phyloP scores from a whole-genome alignment of 1,140 invertebrate genomes.

The Leptoteleia sp. region DNA sequence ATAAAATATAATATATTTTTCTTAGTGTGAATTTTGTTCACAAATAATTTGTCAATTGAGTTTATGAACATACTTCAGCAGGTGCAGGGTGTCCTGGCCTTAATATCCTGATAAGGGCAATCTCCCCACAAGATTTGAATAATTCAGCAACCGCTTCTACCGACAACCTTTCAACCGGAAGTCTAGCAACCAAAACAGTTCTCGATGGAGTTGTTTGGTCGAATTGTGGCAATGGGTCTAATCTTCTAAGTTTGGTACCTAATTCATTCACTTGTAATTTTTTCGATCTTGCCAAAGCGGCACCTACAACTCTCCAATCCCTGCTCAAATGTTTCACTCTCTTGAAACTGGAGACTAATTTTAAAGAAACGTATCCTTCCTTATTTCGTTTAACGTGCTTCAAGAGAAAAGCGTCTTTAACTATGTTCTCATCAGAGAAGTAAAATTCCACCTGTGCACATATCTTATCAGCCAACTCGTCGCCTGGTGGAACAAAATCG shows the following conservation, averaged over 20 bases:
- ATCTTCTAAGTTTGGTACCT: constrained; percentile 93
- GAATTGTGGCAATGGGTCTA: constrained; percentile 91
- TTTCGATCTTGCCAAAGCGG: constrained; percentile 88
- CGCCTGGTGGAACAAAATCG: constrained; percentile 82
- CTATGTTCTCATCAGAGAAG: constrained; percentile 96
- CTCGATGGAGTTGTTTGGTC: constrained; percentile 95
- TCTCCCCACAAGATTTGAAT: constrained; percentile 93
- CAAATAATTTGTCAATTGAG: too few relatives aligned
- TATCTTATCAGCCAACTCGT: constrained; percentile 88
- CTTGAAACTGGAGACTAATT: constrained; percentile 96
- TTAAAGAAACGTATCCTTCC: constrained; percentile 96
- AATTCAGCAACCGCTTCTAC: constrained; percentile 94
- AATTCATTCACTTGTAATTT: constrained; percentile 94
- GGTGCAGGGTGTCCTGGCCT: constrained; percentile 93
- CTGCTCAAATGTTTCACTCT: constrained; percentile 95
- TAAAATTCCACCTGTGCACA: constrained; percentile 94
- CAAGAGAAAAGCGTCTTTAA: constrained; percentile 96
- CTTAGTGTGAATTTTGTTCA: too few relatives aligned
- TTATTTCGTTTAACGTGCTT: constrained; percentile 97
- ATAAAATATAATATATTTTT: too few relatives aligned
- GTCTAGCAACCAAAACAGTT: constrained; percentile 92
- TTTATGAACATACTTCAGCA: constrained; percentile 85
- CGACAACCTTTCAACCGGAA: constrained; percentile 91
- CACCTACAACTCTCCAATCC: constrained; percentile 95
- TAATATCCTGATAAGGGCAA: constrained; percentile 91